phyloP scores from a whole-genome alignment of 2,113 vertebrate species.

The Anoplopoma fimbria region DNA sequence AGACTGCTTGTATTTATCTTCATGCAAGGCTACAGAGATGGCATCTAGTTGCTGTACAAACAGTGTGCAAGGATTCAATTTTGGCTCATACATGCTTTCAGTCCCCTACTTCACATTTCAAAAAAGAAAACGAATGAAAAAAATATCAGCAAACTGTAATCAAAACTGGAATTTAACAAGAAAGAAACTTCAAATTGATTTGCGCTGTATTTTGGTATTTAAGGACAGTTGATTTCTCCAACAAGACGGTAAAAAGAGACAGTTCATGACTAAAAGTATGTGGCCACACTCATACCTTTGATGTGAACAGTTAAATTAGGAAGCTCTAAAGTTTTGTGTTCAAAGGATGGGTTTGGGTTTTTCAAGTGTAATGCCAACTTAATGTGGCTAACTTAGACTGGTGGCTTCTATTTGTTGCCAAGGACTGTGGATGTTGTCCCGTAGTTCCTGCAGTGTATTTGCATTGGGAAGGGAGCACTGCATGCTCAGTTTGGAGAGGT shows the following conservation, averaged over 20 bases:
- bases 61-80: slow-evolving; percentile 17
- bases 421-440: background rate
- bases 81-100: background rate
- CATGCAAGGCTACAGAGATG: slow-evolving; percentile 13
- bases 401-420: background rate
- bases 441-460: background rate
- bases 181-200: background rate
- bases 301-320: background rate
- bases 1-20: slow-evolving; percentile 19
- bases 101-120: slow-evolving; percentile 6
- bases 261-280: too few relatives aligned
- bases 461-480: background rate
- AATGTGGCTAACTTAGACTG: background rate
- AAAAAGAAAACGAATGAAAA: background rate
- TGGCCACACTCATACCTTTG: too few relatives aligned
- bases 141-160: background rate
- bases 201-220: background rate
- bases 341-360: background rate
- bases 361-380: background rate
- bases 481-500: background rate
- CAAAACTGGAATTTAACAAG: background rate
- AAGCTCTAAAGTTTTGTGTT: background rate
- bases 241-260: background rate
- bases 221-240: background rate
- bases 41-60: slow-evolving; percentile 30